These are phyloP conservation scores for Exaiptasia diaphana DNA, from an alignment of 64 coral and sea anemone species.

Conservation along the genomic window DNA sequence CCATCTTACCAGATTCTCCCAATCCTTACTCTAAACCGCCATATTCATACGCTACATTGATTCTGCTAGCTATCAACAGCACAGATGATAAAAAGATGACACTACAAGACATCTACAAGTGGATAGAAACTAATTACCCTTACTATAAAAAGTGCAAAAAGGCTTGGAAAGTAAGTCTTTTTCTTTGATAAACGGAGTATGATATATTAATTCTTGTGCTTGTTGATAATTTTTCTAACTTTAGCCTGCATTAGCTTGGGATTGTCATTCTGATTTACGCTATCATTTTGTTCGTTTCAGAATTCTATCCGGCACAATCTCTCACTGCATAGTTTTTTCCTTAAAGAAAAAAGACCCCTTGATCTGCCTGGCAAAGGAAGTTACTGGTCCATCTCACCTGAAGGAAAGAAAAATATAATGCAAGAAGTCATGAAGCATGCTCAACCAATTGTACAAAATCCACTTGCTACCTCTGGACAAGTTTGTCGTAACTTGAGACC, in stretches of 20 bases:
- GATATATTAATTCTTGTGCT: background rate
- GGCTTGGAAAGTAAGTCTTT: constrained; percentile 83
- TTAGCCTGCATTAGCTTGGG: background rate
- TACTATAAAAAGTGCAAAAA: constrained; percentile 93
- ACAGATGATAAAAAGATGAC: constrained; percentile 91
- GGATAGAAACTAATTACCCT: constrained; percentile 90
- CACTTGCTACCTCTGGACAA: background rate
- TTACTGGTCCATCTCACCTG: constrained; percentile 92
- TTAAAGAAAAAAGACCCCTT: constrained; percentile 80
- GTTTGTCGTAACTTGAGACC: constrained; percentile 43
- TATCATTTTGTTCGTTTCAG: constrained; percentile 36
- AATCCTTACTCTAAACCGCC: constrained; percentile 83
- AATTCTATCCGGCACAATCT: constrained; percentile 96
- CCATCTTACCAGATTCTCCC: background rate
- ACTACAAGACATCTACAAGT: constrained; percentile 89
- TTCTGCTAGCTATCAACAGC: constrained; percentile 93
- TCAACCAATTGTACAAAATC: constrained; percentile 54
- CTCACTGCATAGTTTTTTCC: constrained; percentile 93
- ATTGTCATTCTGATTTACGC: background rate
- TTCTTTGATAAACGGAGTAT: background rate
- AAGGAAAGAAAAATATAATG: constrained; percentile 94
- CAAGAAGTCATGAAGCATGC: constrained; percentile 83
- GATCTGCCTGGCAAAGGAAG: constrained; percentile 85
- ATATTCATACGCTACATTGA: constrained; percentile 93
- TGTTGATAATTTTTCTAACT: background rate